Base-by-base conservation (phyloP, 2,888 invertebrate genomes). In the Hecatera dysodea region DNA sequence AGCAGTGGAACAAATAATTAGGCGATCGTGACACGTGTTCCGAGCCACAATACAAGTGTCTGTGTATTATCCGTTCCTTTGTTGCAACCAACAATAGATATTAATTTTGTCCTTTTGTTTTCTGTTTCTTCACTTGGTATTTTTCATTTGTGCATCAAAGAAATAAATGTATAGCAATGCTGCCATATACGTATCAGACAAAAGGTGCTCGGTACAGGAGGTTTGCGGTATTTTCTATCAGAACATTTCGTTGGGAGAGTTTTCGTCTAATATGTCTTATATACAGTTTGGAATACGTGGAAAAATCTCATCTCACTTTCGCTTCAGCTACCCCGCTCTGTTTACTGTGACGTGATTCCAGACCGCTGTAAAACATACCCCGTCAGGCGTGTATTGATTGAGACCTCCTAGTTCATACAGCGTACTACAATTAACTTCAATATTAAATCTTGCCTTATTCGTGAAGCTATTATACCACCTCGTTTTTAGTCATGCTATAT, bases 401-500 rank as follows among this genome's bases (percentile, higher is more conserved):
- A 64, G 27, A 36, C 60, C 19, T 65, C 67, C 29, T 33, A 61
- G 56, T 70, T 63, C 24, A 52, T 46, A 60, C 24, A 67, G 39
- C 8, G n/a, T 53, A 17, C 55, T 42, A 66, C 17, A 60, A 61
- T 66, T 53, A 67, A 11, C 69, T 64, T 46, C 60, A 56, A 52
- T 74, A 67, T 63, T 56, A 46, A 70, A 67, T 48, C 36, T 36
- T 59, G 57, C 62, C 46, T 55, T 75, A 69, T 74, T 81, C 52
- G 56, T 67, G 19, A 74, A 74, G 65, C 69, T 79, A 78, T 71
- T 74, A 68, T 44, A 66, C 62, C 64, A 82, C 70, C 70, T 73
- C 56, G 80, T 67, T 81, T 84, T 74, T 59, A 75, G 75, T 72
- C 79, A 75, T 81, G 76, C 75, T 77, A 77, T 81, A 70, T 73